phyloP scores from a whole-genome alignment of 2,113 vertebrate species.

The Cromileptes altivelis region DNA sequence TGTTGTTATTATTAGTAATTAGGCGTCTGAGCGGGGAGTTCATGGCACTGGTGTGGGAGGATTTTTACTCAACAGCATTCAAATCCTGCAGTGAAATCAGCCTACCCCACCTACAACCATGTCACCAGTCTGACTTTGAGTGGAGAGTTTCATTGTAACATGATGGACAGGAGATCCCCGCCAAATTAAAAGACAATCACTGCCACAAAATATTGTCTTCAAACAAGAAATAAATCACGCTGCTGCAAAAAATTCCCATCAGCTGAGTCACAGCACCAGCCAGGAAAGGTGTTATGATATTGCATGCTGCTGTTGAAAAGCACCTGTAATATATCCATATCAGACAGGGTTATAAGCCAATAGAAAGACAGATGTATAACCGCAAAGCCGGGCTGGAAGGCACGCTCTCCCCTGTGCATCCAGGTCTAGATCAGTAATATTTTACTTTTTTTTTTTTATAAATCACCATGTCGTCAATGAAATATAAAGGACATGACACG shows the following conservation, averaged over 20 bases:
- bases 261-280: slow-evolving; percentile 15
- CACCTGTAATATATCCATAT: slow-evolving; percentile 28
- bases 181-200: slow-evolving; percentile 27
- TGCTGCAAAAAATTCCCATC: not conserved
- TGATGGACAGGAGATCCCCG: not conserved
- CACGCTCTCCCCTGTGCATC: not conserved
- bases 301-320: not conserved
- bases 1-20: slow-evolving; percentile 28
- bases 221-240: slow-evolving; percentile 6
- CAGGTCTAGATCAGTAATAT: not conserved
- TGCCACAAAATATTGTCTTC: not conserved
- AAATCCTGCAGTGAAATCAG: slow-evolving; percentile 36
- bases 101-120: slow-evolving; percentile 1
- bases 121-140: not conserved
- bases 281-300: not conserved
- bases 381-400: slow-evolving; percentile 7
- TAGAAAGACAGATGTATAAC: not conserved
- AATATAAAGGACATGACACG: not conserved
- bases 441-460: not conserved
- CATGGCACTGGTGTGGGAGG: slow-evolving; percentile 3
- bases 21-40: slow-evolving; percentile 22
- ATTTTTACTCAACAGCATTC: slow-evolving; percentile 22
- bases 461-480: not conserved
- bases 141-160: slow-evolving; percentile 18
- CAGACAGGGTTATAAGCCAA: slow-evolving; percentile 7